A percentile compares a stretch with the other conserved stretches of the same genome.
phyloP scores from a whole-genome alignment of 2,888 invertebrate species.

The Apeira syringaria region DNA sequence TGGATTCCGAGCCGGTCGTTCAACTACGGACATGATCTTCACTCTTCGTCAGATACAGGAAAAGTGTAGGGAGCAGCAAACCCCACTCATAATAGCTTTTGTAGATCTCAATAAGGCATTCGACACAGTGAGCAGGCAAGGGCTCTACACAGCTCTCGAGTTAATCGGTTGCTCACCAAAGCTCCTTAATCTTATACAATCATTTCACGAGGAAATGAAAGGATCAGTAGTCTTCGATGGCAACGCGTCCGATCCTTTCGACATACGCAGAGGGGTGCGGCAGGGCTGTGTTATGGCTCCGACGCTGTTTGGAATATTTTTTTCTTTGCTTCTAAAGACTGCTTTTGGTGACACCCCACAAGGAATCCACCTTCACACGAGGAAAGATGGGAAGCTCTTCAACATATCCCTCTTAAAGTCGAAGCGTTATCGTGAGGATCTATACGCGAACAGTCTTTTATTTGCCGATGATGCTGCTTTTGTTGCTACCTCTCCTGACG shows the following conservation, averaged over 20 bases:
- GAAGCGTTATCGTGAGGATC: conserved; percentile 1
- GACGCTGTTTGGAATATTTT: conserved; percentile 13
- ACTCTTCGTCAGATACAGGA: conserved; percentile 21
- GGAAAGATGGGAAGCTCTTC: conserved; percentile 5
- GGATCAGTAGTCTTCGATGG: neutral
- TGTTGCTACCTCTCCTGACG: neutral
- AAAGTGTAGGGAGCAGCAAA: conserved; percentile 19
- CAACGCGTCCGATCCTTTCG: neutral
- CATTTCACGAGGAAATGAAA: neutral
- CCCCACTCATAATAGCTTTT: conserved; percentile 7
- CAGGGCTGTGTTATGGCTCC: conserved; percentile 9
- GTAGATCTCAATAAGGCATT: conserved; percentile 7
- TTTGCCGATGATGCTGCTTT: neutral
- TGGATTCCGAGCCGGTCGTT: conserved; percentile 18
- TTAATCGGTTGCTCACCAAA: conserved; percentile 1
- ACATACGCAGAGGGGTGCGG: conserved; percentile 3
- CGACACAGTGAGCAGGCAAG: conserved; percentile 6
- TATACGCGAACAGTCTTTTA: neutral
- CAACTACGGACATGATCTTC: conserved; percentile 11
- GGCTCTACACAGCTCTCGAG: conserved; percentile 2
- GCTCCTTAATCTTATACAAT: neutral
- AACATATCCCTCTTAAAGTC: neutral
- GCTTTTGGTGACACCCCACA: no score
- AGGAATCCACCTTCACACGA: no score
- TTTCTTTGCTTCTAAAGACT: no score